Evolutionary conservation across 2,113 vertebrate species (phyloP).

Genomic region (Megaceryle torquata): DNA sequence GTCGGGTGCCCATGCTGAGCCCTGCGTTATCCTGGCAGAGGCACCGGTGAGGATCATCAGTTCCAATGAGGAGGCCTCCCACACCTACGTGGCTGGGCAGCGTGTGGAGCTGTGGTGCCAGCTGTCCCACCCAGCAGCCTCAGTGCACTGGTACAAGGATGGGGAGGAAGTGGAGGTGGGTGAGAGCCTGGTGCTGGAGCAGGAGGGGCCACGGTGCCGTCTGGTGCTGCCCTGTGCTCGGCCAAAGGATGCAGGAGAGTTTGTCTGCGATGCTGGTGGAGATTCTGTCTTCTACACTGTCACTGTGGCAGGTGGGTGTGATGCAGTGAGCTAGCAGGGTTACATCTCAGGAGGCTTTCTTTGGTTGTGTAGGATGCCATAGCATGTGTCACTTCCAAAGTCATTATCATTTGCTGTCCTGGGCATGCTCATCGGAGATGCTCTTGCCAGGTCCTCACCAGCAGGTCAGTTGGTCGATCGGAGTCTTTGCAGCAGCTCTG

Average conservation of each 20-base stretch:
- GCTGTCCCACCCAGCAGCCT: slow-evolving; percentile 78
- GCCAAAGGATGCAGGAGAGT: slow-evolving; percentile 85
- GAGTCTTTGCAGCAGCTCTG: background rate
- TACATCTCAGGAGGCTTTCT: background rate
- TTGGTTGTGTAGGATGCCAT: background rate
- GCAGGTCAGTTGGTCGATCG: background rate
- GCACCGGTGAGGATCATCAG: slow-evolving; percentile 82
- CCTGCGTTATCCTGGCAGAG: slow-evolving; percentile 67
- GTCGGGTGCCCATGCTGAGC: background rate
- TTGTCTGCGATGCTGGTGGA: slow-evolving; percentile 85
- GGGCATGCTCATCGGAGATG: background rate
- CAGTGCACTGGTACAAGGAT: slow-evolving; percentile 87
- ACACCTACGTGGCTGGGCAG: slow-evolving; percentile 80
- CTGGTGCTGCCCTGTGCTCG: slow-evolving; percentile 84
- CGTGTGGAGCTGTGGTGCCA: slow-evolving; percentile 89
- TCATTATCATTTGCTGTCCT: background rate
- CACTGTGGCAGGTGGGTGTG: slow-evolving; percentile 85
- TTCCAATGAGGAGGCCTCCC: slow-evolving; percentile 75
- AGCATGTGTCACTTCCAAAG: rapidly evolving
- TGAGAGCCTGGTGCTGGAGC: slow-evolving; percentile 78
- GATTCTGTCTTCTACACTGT: slow-evolving; percentile 88
- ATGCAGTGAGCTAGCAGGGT: background rate
- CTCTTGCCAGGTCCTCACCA: background rate
- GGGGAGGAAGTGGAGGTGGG: slow-evolving; percentile 86
- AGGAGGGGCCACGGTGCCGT: slow-evolving; percentile 78